A percentile compares a stretch with the other conserved stretches of the same genome.
Conservation (phyloP, 2,797 vertebrate genomes). For the Nannoperca australis region DNA sequence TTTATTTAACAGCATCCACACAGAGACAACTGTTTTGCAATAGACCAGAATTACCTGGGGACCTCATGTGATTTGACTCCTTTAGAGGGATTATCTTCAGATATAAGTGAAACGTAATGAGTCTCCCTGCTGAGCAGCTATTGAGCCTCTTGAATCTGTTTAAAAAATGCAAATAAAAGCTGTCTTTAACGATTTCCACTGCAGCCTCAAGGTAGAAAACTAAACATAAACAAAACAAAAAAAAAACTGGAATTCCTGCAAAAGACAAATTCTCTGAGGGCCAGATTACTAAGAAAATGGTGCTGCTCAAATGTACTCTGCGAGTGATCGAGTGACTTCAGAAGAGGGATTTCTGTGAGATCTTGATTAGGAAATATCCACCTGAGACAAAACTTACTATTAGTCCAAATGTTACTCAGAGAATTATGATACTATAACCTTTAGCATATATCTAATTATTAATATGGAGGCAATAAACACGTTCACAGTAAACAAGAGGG, state of each 20-base stretch:
- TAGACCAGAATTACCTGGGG: not conserved
- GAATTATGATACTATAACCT: not conserved
- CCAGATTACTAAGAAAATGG: not conserved
- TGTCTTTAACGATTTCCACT: conserved; percentile 8
- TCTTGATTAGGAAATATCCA: too few species aligned
- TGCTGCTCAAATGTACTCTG: conserved; percentile 3
- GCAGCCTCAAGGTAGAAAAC: not conserved
- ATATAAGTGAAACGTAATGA: not conserved
- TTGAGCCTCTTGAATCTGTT: not conserved
- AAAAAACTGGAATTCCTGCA: not conserved
- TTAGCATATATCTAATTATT: too few species aligned
- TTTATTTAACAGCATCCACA: not conserved
- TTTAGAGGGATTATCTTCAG: not conserved
- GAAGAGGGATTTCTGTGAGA: not conserved
- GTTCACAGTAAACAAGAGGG: not conserved
- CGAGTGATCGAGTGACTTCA: not conserved
- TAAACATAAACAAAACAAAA: not conserved
- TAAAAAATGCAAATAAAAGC: conserved; percentile 32
- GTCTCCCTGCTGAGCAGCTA: conserved; percentile 9
- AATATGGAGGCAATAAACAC: too few species aligned
- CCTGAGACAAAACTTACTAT: not conserved
- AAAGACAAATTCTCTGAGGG: conserved; percentile 3
- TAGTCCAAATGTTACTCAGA: not conserved
- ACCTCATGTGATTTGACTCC: not conserved
- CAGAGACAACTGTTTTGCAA: conserved; percentile 1